Base-by-base conservation (phyloP, 2,113 vertebrate genomes). In the Labeo catla region DNA sequence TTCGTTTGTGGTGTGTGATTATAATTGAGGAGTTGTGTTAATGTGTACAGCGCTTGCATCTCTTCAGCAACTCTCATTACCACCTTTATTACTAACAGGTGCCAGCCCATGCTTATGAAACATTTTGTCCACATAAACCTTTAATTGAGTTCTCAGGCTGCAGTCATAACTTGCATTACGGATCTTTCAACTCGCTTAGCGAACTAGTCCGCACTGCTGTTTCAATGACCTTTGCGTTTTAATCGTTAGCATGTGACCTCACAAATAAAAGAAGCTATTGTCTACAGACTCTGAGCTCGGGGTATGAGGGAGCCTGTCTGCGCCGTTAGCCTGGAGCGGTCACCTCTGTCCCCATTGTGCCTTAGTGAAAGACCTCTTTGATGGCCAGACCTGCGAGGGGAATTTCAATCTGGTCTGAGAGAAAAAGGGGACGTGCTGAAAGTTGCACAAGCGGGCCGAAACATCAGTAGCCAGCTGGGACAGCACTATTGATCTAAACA, bases 261-360 rank as follows among this genome's bases (percentile, higher is more conserved):
- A 81, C 90, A 89, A 91, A 90, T 93, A 89, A 93, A 93, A 94
- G 91, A 86, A 59, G 82, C 86, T 83, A 92, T 93, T 94, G 92
- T 93, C 57, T 86, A 1, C 5, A 36, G 85, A 79, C 85, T 92
- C 87, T 85, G 90, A 90, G 87, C 92, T 86, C 80, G 87, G 91
- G 86, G 79, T 89, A 88, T 87, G 84, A 87, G 50, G 84, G 61
- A 84, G 82, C 82, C 84, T 70, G 89, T 84, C 82, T 45, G 91
- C 86, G 89, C 88, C 89, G 57, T 57, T 88, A 90, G 90, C 86
- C 86, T 86, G 81, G 91, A 92, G 89, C 92, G 88, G 93, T 93
- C 93, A 93, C 94, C 91, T 93, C 92, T 85, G 80, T 94, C 92
- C 89, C 91, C 92, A 93, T 95, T 95, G 94, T 95, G 91, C 87